These are phyloP conservation scores for Omphaloscelis lunosa DNA, from an alignment of 2,888 invertebrate species.

Conservation along the genomic window DNA sequence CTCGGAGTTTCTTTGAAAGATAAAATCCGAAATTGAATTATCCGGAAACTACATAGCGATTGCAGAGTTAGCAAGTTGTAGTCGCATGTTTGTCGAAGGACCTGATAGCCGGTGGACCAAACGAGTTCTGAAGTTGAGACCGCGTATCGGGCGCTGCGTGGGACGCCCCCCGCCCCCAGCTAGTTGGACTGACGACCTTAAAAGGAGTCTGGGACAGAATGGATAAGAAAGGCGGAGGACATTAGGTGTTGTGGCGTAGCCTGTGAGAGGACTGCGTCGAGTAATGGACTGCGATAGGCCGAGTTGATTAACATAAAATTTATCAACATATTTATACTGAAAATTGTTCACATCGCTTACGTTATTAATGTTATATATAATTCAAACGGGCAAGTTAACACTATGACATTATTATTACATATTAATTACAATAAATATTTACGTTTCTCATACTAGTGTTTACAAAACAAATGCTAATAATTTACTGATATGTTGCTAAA, in stretches of 20 bases:
- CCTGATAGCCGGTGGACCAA: not conserved
- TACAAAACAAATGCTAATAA: constrained; percentile 84
- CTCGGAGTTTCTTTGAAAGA: not conserved
- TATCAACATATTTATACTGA: constrained; percentile 20
- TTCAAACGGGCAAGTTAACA: constrained; percentile 70
- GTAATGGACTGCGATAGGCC: not conserved
- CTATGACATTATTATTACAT: constrained; percentile 77
- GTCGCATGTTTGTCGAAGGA: not conserved
- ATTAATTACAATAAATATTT: constrained; percentile 84
- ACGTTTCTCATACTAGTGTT: constrained; percentile 80
- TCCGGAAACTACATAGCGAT: not conserved
- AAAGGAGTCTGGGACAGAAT: not conserved
- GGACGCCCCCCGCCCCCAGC: not conserved
- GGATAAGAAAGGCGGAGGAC: not conserved
- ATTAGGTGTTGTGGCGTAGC: too few species aligned
- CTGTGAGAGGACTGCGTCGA: not conserved
- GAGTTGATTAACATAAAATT: not conserved
- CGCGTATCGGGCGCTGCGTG: not conserved
- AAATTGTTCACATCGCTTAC: constrained; percentile 45
- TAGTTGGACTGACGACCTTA: not conserved
- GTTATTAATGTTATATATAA: constrained; percentile 52
- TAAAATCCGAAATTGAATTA: not conserved
- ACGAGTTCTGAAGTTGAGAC: not conserved
- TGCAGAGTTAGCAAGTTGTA: not conserved
- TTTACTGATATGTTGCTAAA: constrained; percentile 74